Evolutionary conservation across 2,113 vertebrate genomes (phyloP), one percentile per base, ranked within the genome.

Genomic region (Syngnathus floridae): DNA sequence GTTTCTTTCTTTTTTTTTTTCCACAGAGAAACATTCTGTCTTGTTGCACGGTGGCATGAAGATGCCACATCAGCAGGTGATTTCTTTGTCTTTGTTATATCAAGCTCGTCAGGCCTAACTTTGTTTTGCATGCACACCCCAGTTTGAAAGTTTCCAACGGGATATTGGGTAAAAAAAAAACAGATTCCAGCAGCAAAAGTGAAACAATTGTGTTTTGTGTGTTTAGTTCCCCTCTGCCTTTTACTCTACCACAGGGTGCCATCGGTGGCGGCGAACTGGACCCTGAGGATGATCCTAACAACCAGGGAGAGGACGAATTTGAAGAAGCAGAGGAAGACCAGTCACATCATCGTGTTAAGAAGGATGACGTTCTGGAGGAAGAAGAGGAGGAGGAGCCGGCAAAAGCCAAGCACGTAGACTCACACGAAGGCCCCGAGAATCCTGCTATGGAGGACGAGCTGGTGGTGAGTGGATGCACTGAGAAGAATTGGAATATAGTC

Each of bases 301-400:
- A 99, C 82, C 96, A 99, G 87, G 97, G 97, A 0, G 97, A 98
- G 82, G 96, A 98, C 74, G 97, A 99, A 84, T 97, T 98, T 81
- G 97, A 98, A 70, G 95, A 97, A 88, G 96, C 96, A 0, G 95
- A 95, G 73, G 93, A 96, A 43, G 94, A 91, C 40, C 91, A 81
- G 71, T 90, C 86, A 46, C 91, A 92, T 72, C 93, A 91, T 73
- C 65, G 89, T 10, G 92, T 87, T 2, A 83, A 86, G 48, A 88
- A 88, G 68, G 91, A 86, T 31, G 89, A 90, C 38, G 91, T 90
- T n/a, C 84, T 80, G 4, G 74, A 75, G 21, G 82, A 70, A 22
- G 91, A 86, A 19, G 83, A 77, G 46, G 85, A 84, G 31, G 87
- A 86, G 68, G 81, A 83, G 74, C 74, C 75, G 8, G 78, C 57